Evolutionary conservation across 2,113 vertebrate species (phyloP).

Genomic region (Leucoraja erinaceus): DNA sequence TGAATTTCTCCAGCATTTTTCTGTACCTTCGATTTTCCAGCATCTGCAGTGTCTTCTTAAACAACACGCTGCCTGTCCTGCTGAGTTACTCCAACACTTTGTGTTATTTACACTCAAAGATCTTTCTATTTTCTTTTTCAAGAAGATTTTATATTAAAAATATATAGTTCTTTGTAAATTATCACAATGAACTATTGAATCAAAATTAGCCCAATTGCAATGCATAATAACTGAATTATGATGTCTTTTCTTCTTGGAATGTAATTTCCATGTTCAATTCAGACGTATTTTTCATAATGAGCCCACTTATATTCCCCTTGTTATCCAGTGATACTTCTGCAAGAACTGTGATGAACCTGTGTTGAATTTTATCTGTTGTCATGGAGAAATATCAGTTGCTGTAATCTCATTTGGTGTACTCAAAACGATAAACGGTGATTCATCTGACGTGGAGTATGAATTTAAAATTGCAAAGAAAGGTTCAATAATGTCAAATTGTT

Average conservation of each 20-base stretch:
- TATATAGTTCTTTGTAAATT: neutral
- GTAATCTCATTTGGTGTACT: neutral
- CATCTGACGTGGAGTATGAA: slow-evolving; percentile 8
- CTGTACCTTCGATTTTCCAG: too few species aligned
- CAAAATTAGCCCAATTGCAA: slow-evolving; percentile 7
- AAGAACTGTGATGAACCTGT: neutral
- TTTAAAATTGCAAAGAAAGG: slow-evolving; percentile 1
- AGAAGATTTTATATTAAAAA: neutral
- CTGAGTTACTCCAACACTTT: too few species aligned
- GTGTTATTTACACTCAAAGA: neutral
- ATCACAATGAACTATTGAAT: neutral
- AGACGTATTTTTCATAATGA: slow-evolving; percentile 2
- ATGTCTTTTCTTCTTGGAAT: neutral
- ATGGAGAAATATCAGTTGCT: slow-evolving; percentile 24
- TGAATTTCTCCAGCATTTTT: too few species aligned
- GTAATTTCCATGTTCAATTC: neutral
- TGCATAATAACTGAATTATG: neutral
- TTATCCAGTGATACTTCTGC: neutral
- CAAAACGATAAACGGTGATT: slow-evolving; percentile 5
- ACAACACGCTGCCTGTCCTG: too few species aligned
- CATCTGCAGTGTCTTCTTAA: too few species aligned
- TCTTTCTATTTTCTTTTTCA: neutral
- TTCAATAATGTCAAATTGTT: slow-evolving; percentile 7
- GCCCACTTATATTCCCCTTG: neutral
- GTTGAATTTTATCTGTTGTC: slow-evolving; percentile 18